A percentile compares a stretch with the other conserved stretches of the same genome.
Conservation (phyloP, 92 coral and sea anemone species). For the Paramuricea clavata region DNA sequence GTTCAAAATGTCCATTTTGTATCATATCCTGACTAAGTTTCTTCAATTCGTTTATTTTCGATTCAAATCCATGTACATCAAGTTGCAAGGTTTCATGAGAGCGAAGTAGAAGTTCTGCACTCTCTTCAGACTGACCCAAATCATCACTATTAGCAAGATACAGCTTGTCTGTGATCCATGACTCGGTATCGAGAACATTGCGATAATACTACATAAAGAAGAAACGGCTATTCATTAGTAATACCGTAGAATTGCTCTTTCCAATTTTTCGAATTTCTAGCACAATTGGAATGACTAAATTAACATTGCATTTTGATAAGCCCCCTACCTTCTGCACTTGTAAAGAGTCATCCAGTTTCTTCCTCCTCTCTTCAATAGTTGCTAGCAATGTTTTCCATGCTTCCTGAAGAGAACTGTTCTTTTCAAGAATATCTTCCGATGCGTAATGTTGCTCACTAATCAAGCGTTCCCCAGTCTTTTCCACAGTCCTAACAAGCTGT, state of each 20-base stretch:
- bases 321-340: conserved; percentile 90
- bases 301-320: too few relatives aligned
- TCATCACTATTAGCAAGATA: conserved; percentile 87
- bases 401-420: conserved; percentile 69
- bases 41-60: conserved; percentile 72
- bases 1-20: conserved; percentile 72
- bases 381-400: conserved; percentile 78
- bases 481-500: conserved; percentile 71
- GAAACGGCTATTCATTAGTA: too few relatives aligned
- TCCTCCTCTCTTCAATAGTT: conserved; percentile 71
- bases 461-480: conserved; percentile 77
- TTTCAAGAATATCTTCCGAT: conserved; percentile 74
- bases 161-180: conserved; percentile 90
- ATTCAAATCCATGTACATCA: conserved; percentile 78
- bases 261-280: too few relatives aligned
- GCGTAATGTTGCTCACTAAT: conserved; percentile 82
- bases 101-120: conserved; percentile 87
- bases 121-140: conserved; percentile 90
- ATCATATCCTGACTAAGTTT: conserved; percentile 68
- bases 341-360: conserved; percentile 77
- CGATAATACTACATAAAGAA: conserved; percentile 76
- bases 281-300: too few relatives aligned
- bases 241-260: too few relatives aligned
- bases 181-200: conserved; percentile 86
- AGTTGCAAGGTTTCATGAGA: conserved; percentile 87